Base-by-base conservation (phyloP, 1,140 invertebrate species). In the Trachelipus rathkii region DNA sequence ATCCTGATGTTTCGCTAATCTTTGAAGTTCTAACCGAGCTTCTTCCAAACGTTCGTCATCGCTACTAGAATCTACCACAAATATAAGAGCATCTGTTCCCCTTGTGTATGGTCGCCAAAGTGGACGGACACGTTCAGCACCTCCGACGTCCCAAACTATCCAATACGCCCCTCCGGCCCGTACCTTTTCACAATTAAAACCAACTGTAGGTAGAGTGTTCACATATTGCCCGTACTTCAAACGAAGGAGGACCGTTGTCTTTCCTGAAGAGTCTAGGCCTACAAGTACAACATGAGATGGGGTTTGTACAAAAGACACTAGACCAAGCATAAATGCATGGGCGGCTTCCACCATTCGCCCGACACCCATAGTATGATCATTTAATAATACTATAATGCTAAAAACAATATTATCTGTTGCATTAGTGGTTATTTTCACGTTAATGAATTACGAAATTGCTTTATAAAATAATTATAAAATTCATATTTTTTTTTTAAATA, bases 111-210 rank as follows among this genome's bases (percentile, higher is more conserved):
- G 94, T 85, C 95, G 92, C 94, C 95, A 96, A 0, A 97, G 85
- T 1, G 95, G 94, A 60, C 94, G 88, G 70, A 98, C 88, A 86
- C 98, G 97, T 85, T 97, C 95, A 82, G 96, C 93, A 45, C 95
- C 95, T 21, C 94, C 93, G 8, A 96, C 93, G 84, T 97, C 94
- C 93, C 95, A 95, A 10, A 96, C 93, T 8, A 95, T 89, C 85
- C 95, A 95, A 83, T 92, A 93, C 70, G 95, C 89, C 82, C 89
- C 91, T 87, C 73, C 73, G 10, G 69, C 82, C 75, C 87, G 91
- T 75, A 98, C 93, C 87, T 96, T 95, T 86, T 98, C 96, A 85
- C 95, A 98, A 86, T 98, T 98, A 86, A 98, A 98, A 72, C 96
- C 96, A 79, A 99, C 96, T 0, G 96, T 99, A 15, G 96, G 95